Conservation (phyloP, 2,888 invertebrate genomes). For the Mallateleia sp. region DNA sequence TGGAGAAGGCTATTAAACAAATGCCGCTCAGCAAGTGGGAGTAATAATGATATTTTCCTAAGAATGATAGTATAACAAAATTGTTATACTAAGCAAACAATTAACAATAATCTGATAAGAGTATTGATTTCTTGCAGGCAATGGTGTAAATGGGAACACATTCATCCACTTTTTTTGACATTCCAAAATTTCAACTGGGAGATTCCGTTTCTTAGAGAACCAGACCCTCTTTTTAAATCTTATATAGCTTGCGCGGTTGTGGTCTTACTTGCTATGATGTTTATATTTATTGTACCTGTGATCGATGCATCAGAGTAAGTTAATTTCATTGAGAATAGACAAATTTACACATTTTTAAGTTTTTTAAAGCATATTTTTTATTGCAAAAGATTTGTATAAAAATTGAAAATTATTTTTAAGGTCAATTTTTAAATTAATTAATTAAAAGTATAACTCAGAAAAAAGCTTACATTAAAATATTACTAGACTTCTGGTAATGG, state of each 20-base stretch:
- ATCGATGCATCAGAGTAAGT: constrained; percentile 91
- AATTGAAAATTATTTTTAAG: too few species aligned
- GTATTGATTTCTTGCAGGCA: constrained; percentile 91
- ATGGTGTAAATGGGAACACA: constrained; percentile 91
- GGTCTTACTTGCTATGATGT: constrained; percentile 91
- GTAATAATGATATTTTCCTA: constrained; percentile 89
- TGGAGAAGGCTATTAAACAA: constrained; percentile 95
- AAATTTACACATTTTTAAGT: too few species aligned
- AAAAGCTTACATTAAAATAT: too few species aligned
- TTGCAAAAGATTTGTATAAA: too few species aligned
- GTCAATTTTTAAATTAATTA: too few species aligned
- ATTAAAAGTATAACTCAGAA: too few species aligned
- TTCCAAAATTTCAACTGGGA: constrained; percentile 93
- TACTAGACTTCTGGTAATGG: too few species aligned
- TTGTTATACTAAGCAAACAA: background rate
- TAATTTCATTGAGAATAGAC: too few species aligned
- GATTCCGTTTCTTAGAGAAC: constrained; percentile 93
- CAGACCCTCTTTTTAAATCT: constrained; percentile 96
- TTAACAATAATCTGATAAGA: background rate
- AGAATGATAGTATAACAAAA: too few species aligned
- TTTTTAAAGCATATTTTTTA: too few species aligned
- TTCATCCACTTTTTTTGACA: constrained; percentile 91
- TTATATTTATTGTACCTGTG: constrained; percentile 91
- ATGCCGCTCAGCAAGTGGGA: constrained; percentile 96
- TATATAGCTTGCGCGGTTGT: constrained; percentile 92